Conservation (phyloP, 1,140 invertebrate genomes). For the Tribolium madens region DNA sequence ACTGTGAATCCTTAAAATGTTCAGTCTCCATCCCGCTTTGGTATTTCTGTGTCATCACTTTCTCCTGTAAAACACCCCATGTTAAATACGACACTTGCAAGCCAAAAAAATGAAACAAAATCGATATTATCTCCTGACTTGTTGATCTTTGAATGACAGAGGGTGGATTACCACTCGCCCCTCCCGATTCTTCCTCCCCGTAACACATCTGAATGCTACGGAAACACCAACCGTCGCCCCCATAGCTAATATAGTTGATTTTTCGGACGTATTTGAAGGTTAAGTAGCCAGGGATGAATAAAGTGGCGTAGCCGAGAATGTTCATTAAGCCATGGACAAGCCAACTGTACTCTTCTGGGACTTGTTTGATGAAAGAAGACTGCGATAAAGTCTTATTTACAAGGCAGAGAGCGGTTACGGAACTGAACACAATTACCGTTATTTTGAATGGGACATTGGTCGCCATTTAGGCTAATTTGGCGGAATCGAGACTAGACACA, state of each 20-base stretch:
- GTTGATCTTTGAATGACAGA: constrained; percentile 63
- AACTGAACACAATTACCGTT: background rate
- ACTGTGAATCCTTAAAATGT: constrained; percentile 94
- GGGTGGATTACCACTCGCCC: constrained; percentile 50
- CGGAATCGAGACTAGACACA: background rate
- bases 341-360: constrained; percentile 76
- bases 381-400: background rate
- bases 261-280: constrained; percentile 86
- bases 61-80: constrained; percentile 96
- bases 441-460: constrained; percentile 67
- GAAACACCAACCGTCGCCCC: constrained; percentile 75
- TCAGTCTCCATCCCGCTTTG: constrained; percentile 70
- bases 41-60: constrained; percentile 90
- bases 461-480: constrained; percentile 49
- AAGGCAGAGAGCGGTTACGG: background rate
- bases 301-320: constrained; percentile 88
- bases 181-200: constrained; percentile 66
- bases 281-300: constrained; percentile 88
- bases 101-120: constrained; percentile 87
- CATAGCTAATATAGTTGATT: constrained; percentile 84
- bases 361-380: constrained; percentile 36
- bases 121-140: constrained; percentile 70
- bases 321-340: constrained; percentile 82
- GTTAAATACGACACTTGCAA: constrained; percentile 91
- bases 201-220: constrained; percentile 74